Evolutionary conservation across 2,113 vertebrate genomes (phyloP).

Genomic region (Gallinago paraguaiae): DNA sequence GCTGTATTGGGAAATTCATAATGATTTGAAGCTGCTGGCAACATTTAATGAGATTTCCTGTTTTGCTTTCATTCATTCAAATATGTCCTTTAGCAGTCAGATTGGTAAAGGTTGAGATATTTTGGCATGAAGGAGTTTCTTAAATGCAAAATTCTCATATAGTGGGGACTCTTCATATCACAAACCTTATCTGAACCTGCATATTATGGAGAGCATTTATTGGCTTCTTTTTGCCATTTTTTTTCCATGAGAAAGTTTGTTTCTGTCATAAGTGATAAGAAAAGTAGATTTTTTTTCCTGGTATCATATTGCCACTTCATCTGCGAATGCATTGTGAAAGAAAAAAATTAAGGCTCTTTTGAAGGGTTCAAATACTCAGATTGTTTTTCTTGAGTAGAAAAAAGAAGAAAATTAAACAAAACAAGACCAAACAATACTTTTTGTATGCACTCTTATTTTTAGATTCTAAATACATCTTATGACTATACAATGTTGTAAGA

Average conservation of each 20-base stretch:
- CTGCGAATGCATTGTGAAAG: background rate
- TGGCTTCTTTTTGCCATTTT: background rate
- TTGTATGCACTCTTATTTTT: background rate
- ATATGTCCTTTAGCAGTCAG: constrained; percentile 23
- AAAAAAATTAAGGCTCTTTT: background rate
- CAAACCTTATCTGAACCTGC: background rate
- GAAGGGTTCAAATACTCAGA: background rate
- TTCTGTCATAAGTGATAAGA: background rate
- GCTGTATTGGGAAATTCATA: constrained; percentile 45
- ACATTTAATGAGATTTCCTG: constrained; percentile 65
- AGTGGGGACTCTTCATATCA: background rate
- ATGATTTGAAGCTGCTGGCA: constrained; percentile 49
- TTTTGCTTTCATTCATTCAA: constrained; percentile 53
- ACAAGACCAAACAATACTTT: background rate
- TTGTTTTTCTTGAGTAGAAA: background rate
- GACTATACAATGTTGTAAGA: background rate
- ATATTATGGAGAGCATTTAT: background rate
- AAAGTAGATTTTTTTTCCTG: background rate
- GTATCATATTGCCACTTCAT: background rate
- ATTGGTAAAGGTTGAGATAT: background rate
- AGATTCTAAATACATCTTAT: background rate
- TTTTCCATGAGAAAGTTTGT: background rate
- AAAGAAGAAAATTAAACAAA: background rate
- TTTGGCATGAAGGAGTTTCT: background rate
- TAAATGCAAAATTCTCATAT: background rate